Evolutionary conservation across 1,140 invertebrate species (phyloP).

Genomic region (Drosophila nasuta): DNA sequence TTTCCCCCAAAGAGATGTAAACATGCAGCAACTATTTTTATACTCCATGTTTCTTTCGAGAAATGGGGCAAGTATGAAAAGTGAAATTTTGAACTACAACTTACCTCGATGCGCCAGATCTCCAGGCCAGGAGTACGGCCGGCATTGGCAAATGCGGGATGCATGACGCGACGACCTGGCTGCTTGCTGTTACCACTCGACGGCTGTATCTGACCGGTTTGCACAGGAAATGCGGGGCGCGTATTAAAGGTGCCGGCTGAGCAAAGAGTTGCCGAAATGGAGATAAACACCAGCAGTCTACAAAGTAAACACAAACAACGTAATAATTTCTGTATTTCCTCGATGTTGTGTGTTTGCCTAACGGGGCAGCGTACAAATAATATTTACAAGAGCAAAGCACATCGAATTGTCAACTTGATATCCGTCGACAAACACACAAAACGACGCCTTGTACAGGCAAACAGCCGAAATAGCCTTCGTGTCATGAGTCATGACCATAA

Average conservation of each 20-base stretch:
- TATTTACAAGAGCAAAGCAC: conserved; percentile 3
- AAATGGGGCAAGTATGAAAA: conserved; percentile 14
- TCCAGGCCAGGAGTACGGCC: conserved; percentile 88
- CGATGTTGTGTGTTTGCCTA: not conserved
- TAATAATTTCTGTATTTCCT: not conserved
- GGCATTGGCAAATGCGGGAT: conserved; percentile 88
- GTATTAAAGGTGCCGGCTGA: conserved; percentile 72
- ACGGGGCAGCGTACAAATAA: not conserved
- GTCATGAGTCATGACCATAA: conserved; percentile 60
- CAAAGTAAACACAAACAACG: conserved; percentile 20
- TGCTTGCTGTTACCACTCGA: conserved; percentile 59
- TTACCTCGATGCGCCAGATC: conserved; percentile 90
- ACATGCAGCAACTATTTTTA: conserved; percentile 71
- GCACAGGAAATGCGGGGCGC: conserved; percentile 68
- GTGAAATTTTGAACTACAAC: conserved; percentile 46
- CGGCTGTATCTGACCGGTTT: conserved; percentile 65
- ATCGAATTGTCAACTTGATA: conserved; percentile 6
- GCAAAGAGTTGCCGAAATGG: conserved; percentile 56
- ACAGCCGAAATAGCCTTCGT: conserved; percentile 5
- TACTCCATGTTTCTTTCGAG: not conserved
- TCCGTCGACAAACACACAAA: conserved; percentile 1
- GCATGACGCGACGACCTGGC: conserved; percentile 84
- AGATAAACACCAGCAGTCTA: conserved; percentile 57
- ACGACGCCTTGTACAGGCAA: conserved; percentile 26
- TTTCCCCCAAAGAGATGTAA: conserved; percentile 61